These are phyloP conservation scores for Drosophila borealis DNA, from an alignment of 2,888 invertebrate genomes.

Conservation along the genomic window DNA sequence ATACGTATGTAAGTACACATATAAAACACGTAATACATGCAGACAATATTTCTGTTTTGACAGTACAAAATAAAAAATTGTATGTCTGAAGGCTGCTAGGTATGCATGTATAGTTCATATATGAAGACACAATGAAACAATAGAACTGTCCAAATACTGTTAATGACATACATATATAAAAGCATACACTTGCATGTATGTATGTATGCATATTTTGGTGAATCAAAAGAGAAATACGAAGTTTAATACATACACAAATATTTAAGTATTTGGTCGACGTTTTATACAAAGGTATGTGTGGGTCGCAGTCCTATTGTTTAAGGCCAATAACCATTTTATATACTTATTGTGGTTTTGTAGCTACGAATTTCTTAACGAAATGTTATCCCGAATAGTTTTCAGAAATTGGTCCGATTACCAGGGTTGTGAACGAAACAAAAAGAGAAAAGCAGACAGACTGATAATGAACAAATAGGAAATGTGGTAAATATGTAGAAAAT, in stretches of 20 bases:
- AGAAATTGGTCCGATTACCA: conserved; percentile 35
- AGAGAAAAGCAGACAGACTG: conserved; percentile 55
- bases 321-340: conserved; percentile 16
- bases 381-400: conserved; percentile 29
- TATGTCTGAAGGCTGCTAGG: conserved; percentile 23
- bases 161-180: conserved; percentile 37
- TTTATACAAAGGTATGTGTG: conserved; percentile 27
- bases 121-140: conserved; percentile 26
- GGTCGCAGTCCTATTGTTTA: conserved; percentile 22
- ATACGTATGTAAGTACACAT: conserved; percentile 4
- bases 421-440: conserved; percentile 44
- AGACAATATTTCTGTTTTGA: conserved; percentile 25
- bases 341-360: conserved; percentile 23
- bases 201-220: conserved; percentile 26
- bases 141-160: conserved; percentile 45
- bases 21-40: conserved; percentile 38
- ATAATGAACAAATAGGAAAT: conserved; percentile 51
- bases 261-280: conserved; percentile 52
- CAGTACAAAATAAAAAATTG: conserved; percentile 18
- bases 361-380: conserved; percentile 12
- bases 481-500: conserved; percentile 36
- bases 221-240: conserved; percentile 49
- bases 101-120: conserved; percentile 6
- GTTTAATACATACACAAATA: conserved; percentile 41
- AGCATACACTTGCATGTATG: conserved; percentile 1